phyloP scores from a whole-genome alignment of 2,797 vertebrate genomes.

The Malurus leucopterus region DNA sequence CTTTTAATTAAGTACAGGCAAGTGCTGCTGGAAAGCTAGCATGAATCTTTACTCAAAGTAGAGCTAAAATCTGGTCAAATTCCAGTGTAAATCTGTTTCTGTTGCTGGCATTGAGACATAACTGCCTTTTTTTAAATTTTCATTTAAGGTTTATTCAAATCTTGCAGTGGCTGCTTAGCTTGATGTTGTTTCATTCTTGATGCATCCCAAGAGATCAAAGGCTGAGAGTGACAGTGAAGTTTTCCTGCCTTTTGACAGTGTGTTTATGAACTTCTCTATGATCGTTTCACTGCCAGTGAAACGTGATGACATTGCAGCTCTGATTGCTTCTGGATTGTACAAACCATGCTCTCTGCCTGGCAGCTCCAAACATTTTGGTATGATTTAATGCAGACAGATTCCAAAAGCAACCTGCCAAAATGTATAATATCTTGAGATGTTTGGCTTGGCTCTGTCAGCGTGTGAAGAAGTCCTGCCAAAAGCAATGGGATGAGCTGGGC shows the following conservation, averaged over 20 bases:
- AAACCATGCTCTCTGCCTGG: neutral
- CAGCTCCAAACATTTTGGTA: neutral
- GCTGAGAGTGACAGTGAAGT: neutral
- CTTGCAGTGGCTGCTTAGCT: neutral
- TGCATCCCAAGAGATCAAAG: neutral
- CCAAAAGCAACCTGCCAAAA: neutral
- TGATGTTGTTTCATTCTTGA: neutral
- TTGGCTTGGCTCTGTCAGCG: neutral
- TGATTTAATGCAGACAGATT: neutral
- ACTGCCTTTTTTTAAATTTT: neutral
- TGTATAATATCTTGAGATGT: neutral
- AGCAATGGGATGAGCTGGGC: neutral
- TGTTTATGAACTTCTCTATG: neutral
- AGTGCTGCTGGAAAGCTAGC: neutral
- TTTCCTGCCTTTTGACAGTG: neutral
- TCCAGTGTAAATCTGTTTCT: neutral
- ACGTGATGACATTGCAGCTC: neutral
- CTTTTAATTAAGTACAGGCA: neutral
- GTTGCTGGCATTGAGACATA: neutral
- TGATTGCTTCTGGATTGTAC: neutral
- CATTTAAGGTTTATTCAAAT: neutral
- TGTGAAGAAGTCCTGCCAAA: constrained; percentile 3
- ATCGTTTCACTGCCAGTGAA: neutral
- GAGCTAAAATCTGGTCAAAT: neutral
- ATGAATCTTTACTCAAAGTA: neutral